Conservation (phyloP, 1,140 invertebrate species). For the Aphis craccivora region DNA sequence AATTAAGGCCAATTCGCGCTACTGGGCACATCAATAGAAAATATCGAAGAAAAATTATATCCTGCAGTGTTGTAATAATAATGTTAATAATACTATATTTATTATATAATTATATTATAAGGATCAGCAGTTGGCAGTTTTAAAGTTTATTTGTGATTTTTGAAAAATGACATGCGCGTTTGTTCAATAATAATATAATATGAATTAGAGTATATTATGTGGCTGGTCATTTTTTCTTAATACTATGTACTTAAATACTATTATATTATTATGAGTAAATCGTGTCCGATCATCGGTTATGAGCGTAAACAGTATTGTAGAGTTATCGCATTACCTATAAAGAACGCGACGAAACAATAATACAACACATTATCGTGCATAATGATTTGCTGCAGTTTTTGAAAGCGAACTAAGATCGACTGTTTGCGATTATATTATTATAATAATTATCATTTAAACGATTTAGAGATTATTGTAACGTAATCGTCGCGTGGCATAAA, state of each 20-base stretch:
- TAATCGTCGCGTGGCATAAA: background rate
- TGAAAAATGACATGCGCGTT: background rate
- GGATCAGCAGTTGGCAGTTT: background rate
- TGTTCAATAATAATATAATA: background rate
- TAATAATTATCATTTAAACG: background rate
- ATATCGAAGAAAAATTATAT: background rate
- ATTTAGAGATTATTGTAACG: background rate
- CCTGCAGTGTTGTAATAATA: background rate
- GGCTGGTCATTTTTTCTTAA: background rate
- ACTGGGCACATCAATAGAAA: background rate
- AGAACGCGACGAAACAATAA: background rate
- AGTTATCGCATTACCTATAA: background rate
- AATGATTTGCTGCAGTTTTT: background rate
- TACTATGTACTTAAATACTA: background rate
- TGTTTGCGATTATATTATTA: background rate
- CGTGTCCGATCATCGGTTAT: background rate
- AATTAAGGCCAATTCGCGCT: background rate
- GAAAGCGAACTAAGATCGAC: background rate
- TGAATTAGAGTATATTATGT: background rate
- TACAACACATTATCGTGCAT: background rate
- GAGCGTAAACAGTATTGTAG: background rate
- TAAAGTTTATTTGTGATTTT: background rate
- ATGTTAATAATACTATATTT: too few relatives aligned
- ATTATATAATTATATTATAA: background rate
- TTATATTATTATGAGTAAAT: background rate